Percentiles rank a stretch among this genome's conserved stretches.
Evolutionary conservation across 2,888 invertebrate species (phyloP).

Genomic region (Eupithecia abbreviata): DNA sequence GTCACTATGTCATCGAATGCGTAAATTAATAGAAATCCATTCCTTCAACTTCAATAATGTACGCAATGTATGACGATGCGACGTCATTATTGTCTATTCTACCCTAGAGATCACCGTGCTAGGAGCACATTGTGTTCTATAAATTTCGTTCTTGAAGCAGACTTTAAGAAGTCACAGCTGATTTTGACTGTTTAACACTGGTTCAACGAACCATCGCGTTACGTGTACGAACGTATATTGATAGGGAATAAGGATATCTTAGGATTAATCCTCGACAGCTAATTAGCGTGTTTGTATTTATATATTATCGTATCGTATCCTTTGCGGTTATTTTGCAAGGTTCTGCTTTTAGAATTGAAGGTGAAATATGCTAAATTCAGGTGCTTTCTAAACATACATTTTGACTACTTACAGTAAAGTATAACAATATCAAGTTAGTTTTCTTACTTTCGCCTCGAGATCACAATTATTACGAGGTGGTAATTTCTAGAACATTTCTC

Average conservation of each 20-base stretch:
- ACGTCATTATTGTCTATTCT: no score
- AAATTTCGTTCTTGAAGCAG: background rate
- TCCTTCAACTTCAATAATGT: no score
- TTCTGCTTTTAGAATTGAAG: conserved; percentile 8
- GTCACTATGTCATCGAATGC: no score
- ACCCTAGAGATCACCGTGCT: no score
- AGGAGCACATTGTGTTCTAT: background rate
- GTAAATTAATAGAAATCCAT: no score
- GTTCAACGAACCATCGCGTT: background rate
- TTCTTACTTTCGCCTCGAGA: background rate
- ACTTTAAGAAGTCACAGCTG: background rate
- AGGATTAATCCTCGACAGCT: conserved; percentile 59
- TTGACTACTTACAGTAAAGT: background rate
- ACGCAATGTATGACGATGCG: no score
- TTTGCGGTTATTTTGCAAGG: conserved; percentile 46
- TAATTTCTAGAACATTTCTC: background rate
- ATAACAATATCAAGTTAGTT: background rate
- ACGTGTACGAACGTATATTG: background rate
- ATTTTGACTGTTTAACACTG: background rate
- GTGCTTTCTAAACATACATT: background rate
- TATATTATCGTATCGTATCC: conserved; percentile 62
- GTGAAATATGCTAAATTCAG: background rate
- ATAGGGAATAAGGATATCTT: background rate
- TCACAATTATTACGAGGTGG: background rate
- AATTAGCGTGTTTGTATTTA: conserved; percentile 71